phyloP scores from a whole-genome alignment of 2,888 invertebrate genomes.

The Leuctra nigra region DNA sequence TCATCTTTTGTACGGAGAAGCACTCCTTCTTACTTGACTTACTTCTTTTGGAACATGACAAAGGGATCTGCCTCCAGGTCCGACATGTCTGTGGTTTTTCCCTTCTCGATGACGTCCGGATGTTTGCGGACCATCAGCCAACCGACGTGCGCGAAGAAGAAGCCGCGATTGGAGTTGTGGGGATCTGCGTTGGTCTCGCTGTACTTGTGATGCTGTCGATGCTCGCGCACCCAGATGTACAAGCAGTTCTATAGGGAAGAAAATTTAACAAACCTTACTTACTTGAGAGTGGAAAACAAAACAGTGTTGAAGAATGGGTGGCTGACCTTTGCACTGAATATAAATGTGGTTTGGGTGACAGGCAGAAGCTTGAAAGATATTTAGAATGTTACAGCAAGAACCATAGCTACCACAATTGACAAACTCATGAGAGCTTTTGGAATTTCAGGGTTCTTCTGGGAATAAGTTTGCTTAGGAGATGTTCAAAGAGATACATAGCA shows the following conservation, averaged over 20 bases:
- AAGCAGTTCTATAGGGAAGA: conserved; percentile 53
- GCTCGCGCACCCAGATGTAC: conserved; percentile 74
- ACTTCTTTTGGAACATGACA: conserved; percentile 71
- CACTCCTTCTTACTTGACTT: conserved; percentile 31
- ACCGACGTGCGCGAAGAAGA: conserved; percentile 84
- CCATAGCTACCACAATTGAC: too few species aligned
- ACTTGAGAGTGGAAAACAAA: too few species aligned
- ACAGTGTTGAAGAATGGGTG: too few species aligned
- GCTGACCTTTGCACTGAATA: too few species aligned
- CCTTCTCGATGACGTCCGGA: conserved; percentile 62
- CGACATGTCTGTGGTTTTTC: conserved; percentile 60
- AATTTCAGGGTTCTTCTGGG: too few species aligned
- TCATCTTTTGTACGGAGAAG: too few species aligned
- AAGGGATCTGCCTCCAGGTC: conserved; percentile 66
- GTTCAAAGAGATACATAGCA: too few species aligned
- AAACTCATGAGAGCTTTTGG: too few species aligned
- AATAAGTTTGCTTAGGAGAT: too few species aligned
- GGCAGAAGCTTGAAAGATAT: too few species aligned
- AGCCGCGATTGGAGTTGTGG: conserved; percentile 71
- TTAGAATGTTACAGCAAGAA: too few species aligned
- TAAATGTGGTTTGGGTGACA: too few species aligned
- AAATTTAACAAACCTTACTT: background rate
- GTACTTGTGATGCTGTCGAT: conserved; percentile 75
- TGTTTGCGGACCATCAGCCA: conserved; percentile 78
- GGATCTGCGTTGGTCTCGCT: conserved; percentile 70